A percentile compares a stretch with the other conserved stretches of the same genome.
These are phyloP conservation scores for Scolopax rusticola DNA, from an alignment of 2,797 vertebrate species.

Conservation along the genomic window DNA sequence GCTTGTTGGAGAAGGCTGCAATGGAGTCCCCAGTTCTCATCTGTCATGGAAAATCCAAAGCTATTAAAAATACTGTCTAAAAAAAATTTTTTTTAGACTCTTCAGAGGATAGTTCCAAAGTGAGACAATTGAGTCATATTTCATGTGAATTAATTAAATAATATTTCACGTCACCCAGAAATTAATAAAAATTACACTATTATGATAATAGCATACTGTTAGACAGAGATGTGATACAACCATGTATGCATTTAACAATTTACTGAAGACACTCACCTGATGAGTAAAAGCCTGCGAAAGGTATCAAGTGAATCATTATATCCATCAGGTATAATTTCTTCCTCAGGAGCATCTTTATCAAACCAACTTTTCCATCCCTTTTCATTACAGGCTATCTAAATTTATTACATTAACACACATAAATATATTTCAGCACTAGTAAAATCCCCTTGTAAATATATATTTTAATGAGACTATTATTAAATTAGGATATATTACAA, in stretches of 20 bases:
- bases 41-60: not conserved
- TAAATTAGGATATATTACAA: not conserved
- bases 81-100: not conserved
- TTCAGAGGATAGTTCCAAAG: not conserved
- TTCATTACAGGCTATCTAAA: conserved; percentile 81
- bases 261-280: conserved; percentile 78
- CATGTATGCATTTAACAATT: not conserved
- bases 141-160: not conserved
- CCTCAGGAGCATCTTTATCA: conserved; percentile 85
- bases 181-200: not conserved
- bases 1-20: not conserved
- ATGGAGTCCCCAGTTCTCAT: not conserved
- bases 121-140: not conserved
- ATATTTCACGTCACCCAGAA: not conserved
- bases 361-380: conserved; percentile 87
- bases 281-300: conserved; percentile 85
- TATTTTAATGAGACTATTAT: not conserved
- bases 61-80: not conserved
- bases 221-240: not conserved
- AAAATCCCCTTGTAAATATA: not conserved
- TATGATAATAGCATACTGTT: not conserved
- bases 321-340: conserved; percentile 83
- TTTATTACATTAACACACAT: not conserved
- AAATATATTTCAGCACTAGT: not conserved
- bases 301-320: conserved; percentile 83